phyloP scores from a whole-genome alignment of 2,888 invertebrate genomes.

The Lithophane socia region DNA sequence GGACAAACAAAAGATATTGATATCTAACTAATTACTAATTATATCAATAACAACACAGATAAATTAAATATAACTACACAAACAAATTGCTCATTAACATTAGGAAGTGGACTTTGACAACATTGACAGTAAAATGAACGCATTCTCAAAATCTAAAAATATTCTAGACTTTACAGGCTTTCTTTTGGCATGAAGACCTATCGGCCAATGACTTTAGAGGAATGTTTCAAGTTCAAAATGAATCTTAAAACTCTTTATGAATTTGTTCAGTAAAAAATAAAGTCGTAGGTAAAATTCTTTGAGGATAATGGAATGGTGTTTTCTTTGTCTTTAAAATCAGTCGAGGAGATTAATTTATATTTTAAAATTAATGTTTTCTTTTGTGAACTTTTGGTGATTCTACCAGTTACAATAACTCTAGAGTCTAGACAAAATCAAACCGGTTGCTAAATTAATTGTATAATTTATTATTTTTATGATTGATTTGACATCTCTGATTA shows the following conservation, averaged over 20 bases:
- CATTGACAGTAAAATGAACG: neutral
- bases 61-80: neutral
- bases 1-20: conserved; percentile 2
- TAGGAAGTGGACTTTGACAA: conserved; percentile 9
- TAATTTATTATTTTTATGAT: too few relatives aligned
- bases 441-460: too few relatives aligned
- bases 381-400: neutral
- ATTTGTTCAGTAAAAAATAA: neutral
- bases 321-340: neutral
- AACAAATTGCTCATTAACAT: neutral
- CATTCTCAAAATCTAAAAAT: neutral
- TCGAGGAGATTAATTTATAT: too few relatives aligned
- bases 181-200: neutral
- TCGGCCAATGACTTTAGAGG: neutral
- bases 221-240: conserved; percentile 17
- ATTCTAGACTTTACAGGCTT: neutral
- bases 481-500: too few relatives aligned
- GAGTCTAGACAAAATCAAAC: too few relatives aligned
- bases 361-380: neutral
- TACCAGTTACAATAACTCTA: neutral
- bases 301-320: neutral
- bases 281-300: neutral
- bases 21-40: conserved; percentile 6
- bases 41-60: neutral
- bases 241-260: neutral